Conservation (phyloP, 2,888 invertebrate genomes). For the Chloromyia formosa region DNA sequence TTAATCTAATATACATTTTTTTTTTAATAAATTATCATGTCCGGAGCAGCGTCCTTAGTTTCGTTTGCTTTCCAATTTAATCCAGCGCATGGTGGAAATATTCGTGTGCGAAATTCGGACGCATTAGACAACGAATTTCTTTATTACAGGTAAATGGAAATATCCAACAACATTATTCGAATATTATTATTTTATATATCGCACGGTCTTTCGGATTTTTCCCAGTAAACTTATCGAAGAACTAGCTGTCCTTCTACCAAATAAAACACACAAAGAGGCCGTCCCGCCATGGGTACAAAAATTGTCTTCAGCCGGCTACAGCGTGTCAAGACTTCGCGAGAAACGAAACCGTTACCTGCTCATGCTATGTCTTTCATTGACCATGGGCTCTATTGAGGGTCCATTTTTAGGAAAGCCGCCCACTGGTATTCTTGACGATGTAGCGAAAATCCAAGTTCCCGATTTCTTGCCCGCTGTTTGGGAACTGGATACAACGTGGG, state of each 20-base stretch:
- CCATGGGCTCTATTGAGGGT: conserved; percentile 45
- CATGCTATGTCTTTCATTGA: conserved; percentile 51
- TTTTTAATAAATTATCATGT: not conserved
- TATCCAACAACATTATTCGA: not conserved
- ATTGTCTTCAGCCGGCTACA: conserved; percentile 49
- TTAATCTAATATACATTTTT: too few relatives aligned
- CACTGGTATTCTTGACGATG: conserved; percentile 18
- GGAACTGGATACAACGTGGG: conserved; percentile 47
- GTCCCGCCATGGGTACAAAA: conserved; percentile 50
- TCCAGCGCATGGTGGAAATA: not conserved
- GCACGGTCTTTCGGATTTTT: not conserved
- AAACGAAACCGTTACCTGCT: conserved; percentile 52
- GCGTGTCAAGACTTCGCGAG: conserved; percentile 46
- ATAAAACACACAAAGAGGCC: conserved; percentile 37
- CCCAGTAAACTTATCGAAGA: conserved; percentile 48
- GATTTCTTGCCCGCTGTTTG: conserved; percentile 4
- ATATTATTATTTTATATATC: not conserved
- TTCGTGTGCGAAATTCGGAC: conserved; percentile 46
- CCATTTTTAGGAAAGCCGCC: conserved; percentile 49
- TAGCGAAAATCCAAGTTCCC: conserved; percentile 13
- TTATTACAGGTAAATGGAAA: conserved; percentile 48
- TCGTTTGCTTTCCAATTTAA: conserved; percentile 16
- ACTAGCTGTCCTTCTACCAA: conserved; percentile 44
- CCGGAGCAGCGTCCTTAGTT: not conserved
- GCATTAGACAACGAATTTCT: conserved; percentile 47